Percentiles rank a stretch among this genome's conserved stretches.
These are phyloP conservation scores for Halyomorpha halys DNA, from an alignment of 1,140 invertebrate genomes.

Conservation along the genomic window DNA sequence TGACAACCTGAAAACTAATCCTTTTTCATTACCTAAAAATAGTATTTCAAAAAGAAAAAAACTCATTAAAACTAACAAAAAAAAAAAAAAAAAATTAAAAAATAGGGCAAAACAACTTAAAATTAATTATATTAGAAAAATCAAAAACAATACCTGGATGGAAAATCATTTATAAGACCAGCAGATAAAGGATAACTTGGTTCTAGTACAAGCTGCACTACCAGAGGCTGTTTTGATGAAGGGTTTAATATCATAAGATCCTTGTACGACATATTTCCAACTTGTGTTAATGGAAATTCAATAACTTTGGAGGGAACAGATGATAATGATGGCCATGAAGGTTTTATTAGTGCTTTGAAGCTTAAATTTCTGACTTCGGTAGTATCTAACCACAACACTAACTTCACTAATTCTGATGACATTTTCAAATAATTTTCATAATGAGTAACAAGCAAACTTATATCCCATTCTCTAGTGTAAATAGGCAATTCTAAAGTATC, in stretches of 20 bases:
- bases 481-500: constrained; percentile 54
- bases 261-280: constrained; percentile 61
- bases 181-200: constrained; percentile 35
- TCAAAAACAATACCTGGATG: constrained; percentile 21
- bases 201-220: constrained; percentile 53
- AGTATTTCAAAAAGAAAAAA: no score
- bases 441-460: constrained; percentile 46
- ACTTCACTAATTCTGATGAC: constrained; percentile 32
- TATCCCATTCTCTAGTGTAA: constrained; percentile 49
- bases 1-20: no score
- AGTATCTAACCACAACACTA: constrained; percentile 48
- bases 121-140: not conserved
- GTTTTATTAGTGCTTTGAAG: constrained; percentile 53
- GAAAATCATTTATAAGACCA: constrained; percentile 24
- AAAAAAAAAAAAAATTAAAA: not conserved
- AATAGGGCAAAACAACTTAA: not conserved
- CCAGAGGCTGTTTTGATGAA: constrained; percentile 42
- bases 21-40: no score
- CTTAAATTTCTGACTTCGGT: constrained; percentile 45
- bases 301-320: constrained; percentile 39
- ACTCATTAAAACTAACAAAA: no score
- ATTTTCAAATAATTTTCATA: constrained; percentile 47
- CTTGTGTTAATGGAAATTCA: constrained; percentile 69
- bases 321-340: constrained; percentile 60
- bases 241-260: constrained; percentile 52